Base-by-base conservation (phyloP, 2,113 vertebrate species). In the Phainopepla nitens region DNA sequence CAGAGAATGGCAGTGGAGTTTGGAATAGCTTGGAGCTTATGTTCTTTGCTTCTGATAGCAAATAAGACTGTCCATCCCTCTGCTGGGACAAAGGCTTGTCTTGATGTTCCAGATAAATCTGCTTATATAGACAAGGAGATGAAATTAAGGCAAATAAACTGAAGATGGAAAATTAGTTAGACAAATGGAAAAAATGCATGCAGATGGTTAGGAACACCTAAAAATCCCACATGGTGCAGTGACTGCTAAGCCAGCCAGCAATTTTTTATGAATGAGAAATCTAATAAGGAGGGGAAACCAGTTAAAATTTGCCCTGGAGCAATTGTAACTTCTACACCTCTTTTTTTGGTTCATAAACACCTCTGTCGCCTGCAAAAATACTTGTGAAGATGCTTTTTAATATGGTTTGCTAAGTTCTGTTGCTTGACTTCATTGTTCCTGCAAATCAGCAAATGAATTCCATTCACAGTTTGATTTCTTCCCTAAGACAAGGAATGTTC, bases 231-330 rank as follows among this genome's bases (percentile, higher is more conserved):
- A 49, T 84, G 86, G 61, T 77, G 44, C 79, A 68, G 35, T 36
- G 66, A 31, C 72, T 92, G 78, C 82, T 86, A 86, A 97, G 77
- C 61, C 90, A 87, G 81, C 93, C 73, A 89, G 76, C 61, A 60
- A 20, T 84, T 82, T 86, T 91, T 94, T 95, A 72, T 94, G 89
- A 97, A 95, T 93, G 93, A 93, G 96, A 90, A 95, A 90, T 75
- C 69, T 91, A 80, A 91, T 93, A 87, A 93, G 71, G 90, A 94
- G 65, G 56, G 87, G 58, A 83, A 81, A 88, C 4, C 51, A 68
- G 88, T 93, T 95, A 92, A 91, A 95, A 90, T 83, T 90, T 94
- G 70, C 88, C 93, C 90, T 93, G 42, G 58, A 93, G 81, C 86
- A 82, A 66, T 10, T 90, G 47, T 94, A 92, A 82, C 70, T 90